Evolutionary conservation across 2,113 vertebrate species (phyloP).

Genomic region (Leucopternis melanops): DNA sequence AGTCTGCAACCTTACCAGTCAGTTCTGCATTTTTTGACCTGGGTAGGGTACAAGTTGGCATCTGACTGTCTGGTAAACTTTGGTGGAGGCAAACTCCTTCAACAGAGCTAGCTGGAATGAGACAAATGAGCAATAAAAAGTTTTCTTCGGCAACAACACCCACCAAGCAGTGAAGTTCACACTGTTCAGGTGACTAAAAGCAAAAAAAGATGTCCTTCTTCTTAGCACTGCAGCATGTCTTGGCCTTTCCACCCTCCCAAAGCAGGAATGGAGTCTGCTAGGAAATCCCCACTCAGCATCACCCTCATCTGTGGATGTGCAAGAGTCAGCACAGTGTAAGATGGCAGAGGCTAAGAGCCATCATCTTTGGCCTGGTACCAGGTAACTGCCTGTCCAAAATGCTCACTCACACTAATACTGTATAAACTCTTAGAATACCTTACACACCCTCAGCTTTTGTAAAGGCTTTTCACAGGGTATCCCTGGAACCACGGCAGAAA

Average conservation of each 20-base stretch:
- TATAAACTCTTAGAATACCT: background rate
- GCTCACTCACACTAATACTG: background rate
- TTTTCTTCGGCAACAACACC: background rate
- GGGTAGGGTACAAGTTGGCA: background rate
- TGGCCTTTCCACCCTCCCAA: background rate
- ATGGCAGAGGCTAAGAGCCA: background rate
- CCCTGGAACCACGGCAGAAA: background rate
- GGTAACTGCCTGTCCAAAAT: background rate
- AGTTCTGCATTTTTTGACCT: background rate
- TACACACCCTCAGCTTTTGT: background rate
- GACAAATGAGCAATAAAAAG: background rate
- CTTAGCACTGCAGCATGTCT: background rate
- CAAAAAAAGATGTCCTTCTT: background rate
- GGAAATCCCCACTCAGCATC: background rate
- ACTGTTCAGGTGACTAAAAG: background rate
- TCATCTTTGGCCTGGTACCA: background rate
- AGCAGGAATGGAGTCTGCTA: background rate
- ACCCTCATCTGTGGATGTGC: background rate
- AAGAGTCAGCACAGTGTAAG: background rate
- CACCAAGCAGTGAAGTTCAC: background rate
- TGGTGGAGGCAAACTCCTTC: background rate
- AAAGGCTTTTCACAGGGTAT: background rate
- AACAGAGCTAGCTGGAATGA: background rate
- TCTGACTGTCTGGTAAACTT: background rate
- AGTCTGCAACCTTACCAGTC: background rate